These are phyloP conservation scores for Sipha flava DNA, from an alignment of 1,140 invertebrate genomes.

Conservation along the genomic window DNA sequence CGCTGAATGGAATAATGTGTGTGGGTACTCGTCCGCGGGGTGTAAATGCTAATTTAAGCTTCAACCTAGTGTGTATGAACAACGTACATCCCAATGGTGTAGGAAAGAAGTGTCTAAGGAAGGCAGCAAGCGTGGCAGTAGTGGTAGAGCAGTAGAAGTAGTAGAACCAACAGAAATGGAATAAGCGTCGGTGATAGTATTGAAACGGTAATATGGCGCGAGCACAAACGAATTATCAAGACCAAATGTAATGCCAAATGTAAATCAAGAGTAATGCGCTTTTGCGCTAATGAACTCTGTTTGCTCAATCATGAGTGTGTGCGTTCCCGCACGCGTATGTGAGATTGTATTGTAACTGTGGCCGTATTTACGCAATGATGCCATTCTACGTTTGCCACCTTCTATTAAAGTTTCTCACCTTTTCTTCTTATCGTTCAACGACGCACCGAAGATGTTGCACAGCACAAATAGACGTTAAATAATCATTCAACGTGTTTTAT, in stretches of 20 bases:
- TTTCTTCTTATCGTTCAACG: background rate
- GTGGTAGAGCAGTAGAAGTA: background rate
- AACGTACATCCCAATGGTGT: background rate
- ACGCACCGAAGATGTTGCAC: too few relatives aligned
- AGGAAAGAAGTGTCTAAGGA: background rate
- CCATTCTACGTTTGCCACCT: background rate
- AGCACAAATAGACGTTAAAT: background rate
- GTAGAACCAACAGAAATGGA: background rate
- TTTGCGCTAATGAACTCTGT: background rate
- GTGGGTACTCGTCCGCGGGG: background rate
- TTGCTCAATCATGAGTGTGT: background rate
- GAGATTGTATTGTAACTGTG: background rate
- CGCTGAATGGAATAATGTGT: background rate
- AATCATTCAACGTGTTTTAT: background rate
- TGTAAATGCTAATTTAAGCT: slow-evolving; percentile 9
- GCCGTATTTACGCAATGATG: background rate
- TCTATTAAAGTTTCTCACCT: too few relatives aligned
- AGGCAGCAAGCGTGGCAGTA: too few relatives aligned
- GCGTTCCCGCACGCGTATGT: background rate
- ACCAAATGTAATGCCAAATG: background rate
- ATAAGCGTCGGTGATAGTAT: too few relatives aligned
- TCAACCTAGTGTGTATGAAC: background rate
- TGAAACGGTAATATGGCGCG: background rate
- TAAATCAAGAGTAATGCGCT: background rate
- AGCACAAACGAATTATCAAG: background rate